phyloP scores from a whole-genome alignment of 2,113 vertebrate genomes.

The Pungitius pungitius region DNA sequence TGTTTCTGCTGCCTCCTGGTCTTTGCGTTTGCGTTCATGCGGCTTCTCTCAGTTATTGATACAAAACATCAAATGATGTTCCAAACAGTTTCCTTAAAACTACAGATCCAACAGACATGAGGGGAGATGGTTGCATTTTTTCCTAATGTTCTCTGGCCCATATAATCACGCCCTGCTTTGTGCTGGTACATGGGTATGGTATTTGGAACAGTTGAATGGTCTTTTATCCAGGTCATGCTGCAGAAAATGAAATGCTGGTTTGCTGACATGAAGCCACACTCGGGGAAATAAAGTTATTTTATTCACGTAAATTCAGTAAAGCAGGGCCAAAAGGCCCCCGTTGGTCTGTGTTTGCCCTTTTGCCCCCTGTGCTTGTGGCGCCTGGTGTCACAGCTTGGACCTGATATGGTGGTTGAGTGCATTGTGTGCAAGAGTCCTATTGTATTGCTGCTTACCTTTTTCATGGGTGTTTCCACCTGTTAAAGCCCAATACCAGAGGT shows the following conservation, averaged over 20 bases:
- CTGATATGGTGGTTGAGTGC: neutral
- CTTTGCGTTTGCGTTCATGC: neutral
- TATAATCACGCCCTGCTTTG: neutral
- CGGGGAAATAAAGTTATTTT: no score
- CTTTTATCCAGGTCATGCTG: neutral
- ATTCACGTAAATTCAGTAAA: neutral
- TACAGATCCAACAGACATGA: neutral
- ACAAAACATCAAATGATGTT: neutral
- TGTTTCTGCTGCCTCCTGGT: neutral
- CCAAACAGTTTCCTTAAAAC: neutral
- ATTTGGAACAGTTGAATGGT: neutral
- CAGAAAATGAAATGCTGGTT: neutral
- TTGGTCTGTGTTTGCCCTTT: neutral
- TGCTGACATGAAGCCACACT: neutral
- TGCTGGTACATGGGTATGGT: neutral
- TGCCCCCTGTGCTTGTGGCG: neutral
- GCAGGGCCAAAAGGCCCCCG: neutral
- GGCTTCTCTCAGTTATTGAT: neutral
- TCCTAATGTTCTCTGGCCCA: neutral
- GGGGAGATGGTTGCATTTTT: neutral
- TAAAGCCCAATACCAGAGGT: neutral
- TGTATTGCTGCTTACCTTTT: neutral
- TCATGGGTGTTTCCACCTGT: neutral
- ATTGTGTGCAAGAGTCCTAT: neutral
- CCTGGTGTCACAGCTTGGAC: neutral